A percentile compares a stretch with the other conserved stretches of the same genome.
Evolutionary conservation across 2,797 vertebrate species (phyloP).

Genomic region (Oryzias dopingdopingensis): DNA sequence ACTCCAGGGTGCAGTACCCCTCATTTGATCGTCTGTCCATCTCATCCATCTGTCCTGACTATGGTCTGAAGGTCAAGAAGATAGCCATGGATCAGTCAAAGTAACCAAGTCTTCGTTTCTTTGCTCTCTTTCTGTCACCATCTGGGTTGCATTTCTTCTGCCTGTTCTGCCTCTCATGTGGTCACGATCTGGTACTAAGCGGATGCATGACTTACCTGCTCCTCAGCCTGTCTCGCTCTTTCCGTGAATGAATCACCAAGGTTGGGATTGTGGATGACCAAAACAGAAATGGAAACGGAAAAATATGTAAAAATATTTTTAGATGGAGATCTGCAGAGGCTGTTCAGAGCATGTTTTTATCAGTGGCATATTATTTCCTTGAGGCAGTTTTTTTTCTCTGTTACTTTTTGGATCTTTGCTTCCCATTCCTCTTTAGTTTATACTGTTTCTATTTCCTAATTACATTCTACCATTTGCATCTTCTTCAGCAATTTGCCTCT

Average conservation of each 20-base stretch:
- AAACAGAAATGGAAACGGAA: not conserved
- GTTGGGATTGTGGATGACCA: constrained; percentile 6
- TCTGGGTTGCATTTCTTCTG: constrained; percentile 23
- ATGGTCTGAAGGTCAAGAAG: constrained; percentile 79
- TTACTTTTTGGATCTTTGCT: constrained; percentile 14
- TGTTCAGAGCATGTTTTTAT: not conserved
- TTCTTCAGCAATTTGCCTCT: constrained; percentile 17
- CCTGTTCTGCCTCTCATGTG: constrained; percentile 29
- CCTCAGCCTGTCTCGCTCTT: constrained; percentile 6
- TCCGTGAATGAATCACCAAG: constrained; percentile 4
- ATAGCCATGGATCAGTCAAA: constrained; percentile 78
- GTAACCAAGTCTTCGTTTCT: constrained; percentile 62
- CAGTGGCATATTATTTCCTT: constrained; percentile 37
- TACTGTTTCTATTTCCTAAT: constrained; percentile 6
- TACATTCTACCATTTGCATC: constrained; percentile 18
- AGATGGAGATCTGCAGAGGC: constrained; percentile 14
- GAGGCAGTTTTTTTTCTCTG: constrained; percentile 20
- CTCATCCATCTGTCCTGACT: constrained; percentile 80
- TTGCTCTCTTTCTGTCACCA: constrained; percentile 1
- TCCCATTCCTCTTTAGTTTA: constrained; percentile 10
- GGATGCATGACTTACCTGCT: constrained; percentile 42
- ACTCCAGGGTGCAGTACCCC: constrained; percentile 72
- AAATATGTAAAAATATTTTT: constrained; percentile 5
- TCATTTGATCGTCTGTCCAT: constrained; percentile 81
- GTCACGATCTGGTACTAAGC: constrained; percentile 25